Conservation (phyloP, 64 coral and sea anemone genomes). For the Hydrozoanthus tunicans region DNA sequence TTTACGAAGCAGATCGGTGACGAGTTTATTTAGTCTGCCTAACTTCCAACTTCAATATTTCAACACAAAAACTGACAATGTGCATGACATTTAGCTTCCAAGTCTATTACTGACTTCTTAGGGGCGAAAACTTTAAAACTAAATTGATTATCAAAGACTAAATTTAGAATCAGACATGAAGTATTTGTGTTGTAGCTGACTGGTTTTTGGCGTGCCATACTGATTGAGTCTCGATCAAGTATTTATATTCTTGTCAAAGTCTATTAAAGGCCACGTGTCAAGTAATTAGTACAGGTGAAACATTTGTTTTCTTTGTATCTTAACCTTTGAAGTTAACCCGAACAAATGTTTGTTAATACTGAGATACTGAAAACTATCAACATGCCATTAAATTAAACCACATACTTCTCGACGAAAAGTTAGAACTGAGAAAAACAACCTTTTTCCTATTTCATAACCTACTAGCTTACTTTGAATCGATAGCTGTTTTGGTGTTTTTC, state of each 20-base stretch:
- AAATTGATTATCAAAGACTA: constrained; percentile 35
- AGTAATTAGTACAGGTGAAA: constrained; percentile 6
- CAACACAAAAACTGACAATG: background rate
- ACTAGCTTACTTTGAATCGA: no score
- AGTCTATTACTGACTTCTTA: constrained; percentile 7
- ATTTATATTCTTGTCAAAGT: background rate
- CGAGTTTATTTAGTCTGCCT: no score
- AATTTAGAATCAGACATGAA: constrained; percentile 9
- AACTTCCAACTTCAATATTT: background rate
- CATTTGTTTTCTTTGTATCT: background rate
- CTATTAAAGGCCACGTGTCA: constrained; percentile 26
- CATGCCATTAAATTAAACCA: background rate
- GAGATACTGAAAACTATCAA: background rate
- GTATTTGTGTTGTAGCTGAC: constrained; percentile 25
- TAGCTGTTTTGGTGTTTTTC: no score
- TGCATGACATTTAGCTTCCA: background rate
- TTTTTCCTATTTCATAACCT: background rate
- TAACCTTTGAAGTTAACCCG: constrained; percentile 4
- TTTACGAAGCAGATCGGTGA: no score
- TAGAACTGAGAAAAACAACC: no score
- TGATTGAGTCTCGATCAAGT: background rate
- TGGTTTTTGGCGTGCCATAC: background rate
- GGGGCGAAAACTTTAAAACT: background rate
- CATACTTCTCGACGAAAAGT: background rate
- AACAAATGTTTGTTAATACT: background rate